Evolutionary conservation across 2,797 vertebrate genomes (phyloP).

Genomic region (Sebastes flavidus): DNA sequence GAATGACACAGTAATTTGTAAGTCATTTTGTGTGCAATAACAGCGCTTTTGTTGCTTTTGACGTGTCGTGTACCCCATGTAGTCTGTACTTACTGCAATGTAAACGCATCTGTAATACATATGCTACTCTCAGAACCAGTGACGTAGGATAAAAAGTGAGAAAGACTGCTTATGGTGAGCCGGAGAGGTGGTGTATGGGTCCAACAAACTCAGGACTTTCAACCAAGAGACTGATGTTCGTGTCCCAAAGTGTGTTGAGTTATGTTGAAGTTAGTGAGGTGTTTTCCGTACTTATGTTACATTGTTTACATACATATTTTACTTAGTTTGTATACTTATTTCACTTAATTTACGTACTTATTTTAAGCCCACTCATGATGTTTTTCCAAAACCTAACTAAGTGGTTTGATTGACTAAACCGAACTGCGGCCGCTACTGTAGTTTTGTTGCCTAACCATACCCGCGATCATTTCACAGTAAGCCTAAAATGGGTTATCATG

Average conservation of each 20-base stretch:
- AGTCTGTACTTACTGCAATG: too few species aligned
- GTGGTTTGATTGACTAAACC: too few species aligned
- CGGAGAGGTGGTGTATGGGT: background rate
- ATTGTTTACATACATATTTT: background rate
- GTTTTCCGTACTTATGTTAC: background rate
- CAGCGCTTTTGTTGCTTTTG: background rate
- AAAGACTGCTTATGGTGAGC: background rate
- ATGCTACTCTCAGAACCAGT: background rate
- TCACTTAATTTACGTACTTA: background rate
- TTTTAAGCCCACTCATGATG: background rate
- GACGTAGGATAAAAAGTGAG: background rate
- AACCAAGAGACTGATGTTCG: background rate
- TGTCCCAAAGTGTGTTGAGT: background rate
- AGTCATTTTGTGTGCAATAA: background rate
- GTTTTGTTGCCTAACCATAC: too few species aligned
- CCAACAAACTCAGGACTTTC: background rate
- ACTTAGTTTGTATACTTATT: too few species aligned
- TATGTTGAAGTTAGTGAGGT: background rate
- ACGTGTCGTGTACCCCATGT: background rate
- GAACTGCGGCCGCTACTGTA: too few species aligned
- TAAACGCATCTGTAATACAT: too few species aligned
- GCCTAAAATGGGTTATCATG: too few species aligned
- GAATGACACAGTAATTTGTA: too few species aligned
- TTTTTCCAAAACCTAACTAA: background rate
- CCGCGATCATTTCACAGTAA: background rate